Evolutionary conservation across 2,797 vertebrate genomes (phyloP).

Genomic region (Leptoclinus maculatus): DNA sequence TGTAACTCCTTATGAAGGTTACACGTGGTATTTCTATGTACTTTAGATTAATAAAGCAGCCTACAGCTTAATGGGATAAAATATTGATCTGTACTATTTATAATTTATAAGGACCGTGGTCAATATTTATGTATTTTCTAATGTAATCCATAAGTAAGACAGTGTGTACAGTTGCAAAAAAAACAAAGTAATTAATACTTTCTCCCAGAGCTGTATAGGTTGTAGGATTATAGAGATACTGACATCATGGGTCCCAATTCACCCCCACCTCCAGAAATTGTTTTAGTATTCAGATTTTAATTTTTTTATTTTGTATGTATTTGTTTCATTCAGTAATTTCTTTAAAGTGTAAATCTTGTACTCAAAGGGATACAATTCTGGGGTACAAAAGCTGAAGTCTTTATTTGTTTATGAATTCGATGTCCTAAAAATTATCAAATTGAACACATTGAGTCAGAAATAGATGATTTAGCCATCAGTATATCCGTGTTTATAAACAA

Average conservation of each 20-base stretch:
- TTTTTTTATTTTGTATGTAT: background rate
- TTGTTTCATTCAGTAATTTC: background rate
- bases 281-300: background rate
- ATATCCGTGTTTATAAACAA: background rate
- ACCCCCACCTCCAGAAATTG: background rate
- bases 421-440: background rate
- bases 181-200: background rate
- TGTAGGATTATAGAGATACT: background rate
- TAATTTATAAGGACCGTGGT: conserved; percentile 32
- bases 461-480: background rate
- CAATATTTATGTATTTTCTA: conserved; percentile 18
- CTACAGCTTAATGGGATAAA: background rate
- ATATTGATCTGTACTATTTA: conserved; percentile 24
- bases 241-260: background rate
- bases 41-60: background rate
- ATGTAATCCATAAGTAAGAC: conserved; percentile 15
- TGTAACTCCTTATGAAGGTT: background rate
- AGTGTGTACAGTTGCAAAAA: background rate
- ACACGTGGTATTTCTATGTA: background rate
- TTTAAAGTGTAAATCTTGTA: background rate
- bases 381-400: background rate
- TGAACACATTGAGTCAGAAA: background rate
- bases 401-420: background rate
- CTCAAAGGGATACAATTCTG: background rate
- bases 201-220: background rate